Conservation (phyloP, 2,797 vertebrate species). For the Helicolenus hilgendorfi region DNA sequence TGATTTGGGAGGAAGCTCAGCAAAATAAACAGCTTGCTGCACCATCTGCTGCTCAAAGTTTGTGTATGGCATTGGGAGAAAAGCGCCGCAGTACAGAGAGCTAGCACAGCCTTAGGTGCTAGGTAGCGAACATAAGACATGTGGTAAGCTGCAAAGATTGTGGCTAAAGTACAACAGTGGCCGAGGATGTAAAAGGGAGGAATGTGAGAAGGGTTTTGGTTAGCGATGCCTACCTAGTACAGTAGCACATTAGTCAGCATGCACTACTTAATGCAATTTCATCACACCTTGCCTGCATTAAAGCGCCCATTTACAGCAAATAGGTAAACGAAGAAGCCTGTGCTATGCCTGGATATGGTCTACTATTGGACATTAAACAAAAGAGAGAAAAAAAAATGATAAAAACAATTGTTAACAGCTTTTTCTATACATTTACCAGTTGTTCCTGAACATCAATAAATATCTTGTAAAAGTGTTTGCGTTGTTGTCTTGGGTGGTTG, state of each 20-base stretch:
- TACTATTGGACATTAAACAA: constrained; percentile 64
- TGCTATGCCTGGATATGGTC: constrained; percentile 67
- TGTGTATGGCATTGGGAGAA: constrained; percentile 31
- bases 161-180: constrained; percentile 39
- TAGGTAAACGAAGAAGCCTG: constrained; percentile 54
- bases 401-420: constrained; percentile 76
- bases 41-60: constrained; percentile 69
- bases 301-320: constrained; percentile 84
- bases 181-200: constrained; percentile 48
- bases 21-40: constrained; percentile 61
- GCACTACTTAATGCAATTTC: constrained; percentile 71
- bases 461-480: constrained; percentile 88
- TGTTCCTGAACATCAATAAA: constrained; percentile 92
- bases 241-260: constrained; percentile 78
- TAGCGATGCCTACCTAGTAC: constrained; percentile 66
- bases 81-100: constrained; percentile 35
- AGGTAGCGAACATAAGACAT: constrained; percentile 21
- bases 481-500: constrained; percentile 62
- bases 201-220: constrained; percentile 72
- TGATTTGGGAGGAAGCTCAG: constrained; percentile 25
- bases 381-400: constrained; percentile 22
- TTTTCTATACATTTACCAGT: constrained; percentile 87
- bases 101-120: not conserved
- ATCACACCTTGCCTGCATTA: constrained; percentile 56
- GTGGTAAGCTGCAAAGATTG: constrained; percentile 28